Conservation (phyloP, 1,140 invertebrate species). For the Dolichoris vasculosae region DNA sequence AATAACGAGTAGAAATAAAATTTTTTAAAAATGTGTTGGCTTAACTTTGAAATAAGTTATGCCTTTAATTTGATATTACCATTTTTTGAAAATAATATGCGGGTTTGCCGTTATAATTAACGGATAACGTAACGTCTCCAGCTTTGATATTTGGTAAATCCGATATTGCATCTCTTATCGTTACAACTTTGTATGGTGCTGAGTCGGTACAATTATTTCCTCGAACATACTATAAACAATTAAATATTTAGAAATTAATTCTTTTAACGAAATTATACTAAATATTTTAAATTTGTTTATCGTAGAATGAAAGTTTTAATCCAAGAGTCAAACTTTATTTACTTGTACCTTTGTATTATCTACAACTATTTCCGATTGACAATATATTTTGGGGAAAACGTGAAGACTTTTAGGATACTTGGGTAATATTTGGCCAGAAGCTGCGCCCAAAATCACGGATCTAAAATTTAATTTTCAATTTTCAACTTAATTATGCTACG, state of each 20-base stretch:
- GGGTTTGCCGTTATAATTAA: conserved; percentile 83
- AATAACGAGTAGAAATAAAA: too few relatives aligned
- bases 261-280: background rate
- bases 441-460: conserved; percentile 88
- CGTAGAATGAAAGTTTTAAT: background rate
- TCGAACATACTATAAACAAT: conserved; percentile 64
- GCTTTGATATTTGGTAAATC: conserved; percentile 87
- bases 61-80: conserved; percentile 67
- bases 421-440: conserved; percentile 86
- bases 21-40: too few relatives aligned
- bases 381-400: conserved; percentile 84
- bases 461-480: conserved; percentile 61
- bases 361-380: conserved; percentile 81
- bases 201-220: conserved; percentile 77
- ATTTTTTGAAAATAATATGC: conserved; percentile 85
- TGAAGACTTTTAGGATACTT: conserved; percentile 86
- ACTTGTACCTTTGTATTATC: conserved; percentile 78
- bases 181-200: conserved; percentile 83
- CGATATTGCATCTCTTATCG: conserved; percentile 86
- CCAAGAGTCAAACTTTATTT: too few relatives aligned
- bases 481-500: conserved; percentile 16
- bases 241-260: background rate
- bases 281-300: background rate
- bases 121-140: conserved; percentile 81
- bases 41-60: background rate